Percentiles rank a stretch among this genome's conserved stretches.
These are phyloP conservation scores for Tanytarsus gracilentus DNA, from an alignment of 2,888 invertebrate species.

Conservation along the genomic window DNA sequence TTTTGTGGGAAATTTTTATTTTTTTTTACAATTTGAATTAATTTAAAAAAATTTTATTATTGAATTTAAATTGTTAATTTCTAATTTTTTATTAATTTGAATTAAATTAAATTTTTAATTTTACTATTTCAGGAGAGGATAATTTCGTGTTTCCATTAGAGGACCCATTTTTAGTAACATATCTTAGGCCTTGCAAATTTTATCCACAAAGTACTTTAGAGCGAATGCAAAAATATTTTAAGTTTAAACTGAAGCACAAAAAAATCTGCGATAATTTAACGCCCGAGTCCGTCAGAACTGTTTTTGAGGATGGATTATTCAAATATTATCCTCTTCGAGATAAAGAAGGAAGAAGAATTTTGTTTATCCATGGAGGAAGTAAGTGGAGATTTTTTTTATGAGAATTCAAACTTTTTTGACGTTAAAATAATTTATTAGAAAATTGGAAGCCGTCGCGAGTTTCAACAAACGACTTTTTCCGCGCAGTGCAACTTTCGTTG, in stretches of 20 bases:
- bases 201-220: slow-evolving; percentile 72
- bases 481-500: slow-evolving; percentile 57
- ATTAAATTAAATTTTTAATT: too few relatives aligned
- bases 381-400: slow-evolving; percentile 35
- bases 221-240: slow-evolving; percentile 49
- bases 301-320: slow-evolving; percentile 56
- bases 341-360: slow-evolving; percentile 56
- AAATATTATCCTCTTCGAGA: slow-evolving; percentile 61
- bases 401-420: slow-evolving; percentile 24
- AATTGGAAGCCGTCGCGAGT: slow-evolving; percentile 69
- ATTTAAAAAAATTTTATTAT: too few relatives aligned
- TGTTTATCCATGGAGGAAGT: slow-evolving; percentile 65
- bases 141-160: slow-evolving; percentile 51
- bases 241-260: slow-evolving; percentile 55
- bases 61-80: too few relatives aligned
- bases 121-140: slow-evolving; percentile 57
- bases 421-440: slow-evolving; percentile 48
- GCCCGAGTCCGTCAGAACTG: slow-evolving; percentile 53
- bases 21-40: too few relatives aligned
- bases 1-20: too few relatives aligned
- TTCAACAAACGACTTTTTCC: slow-evolving; percentile 56
- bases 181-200: slow-evolving; percentile 77
- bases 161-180: slow-evolving; percentile 65
- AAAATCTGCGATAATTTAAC: slow-evolving; percentile 53
- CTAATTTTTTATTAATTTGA: too few relatives aligned